Conservation (phyloP, 1,140 invertebrate species). For the Brachionus rotundiformis region DNA sequence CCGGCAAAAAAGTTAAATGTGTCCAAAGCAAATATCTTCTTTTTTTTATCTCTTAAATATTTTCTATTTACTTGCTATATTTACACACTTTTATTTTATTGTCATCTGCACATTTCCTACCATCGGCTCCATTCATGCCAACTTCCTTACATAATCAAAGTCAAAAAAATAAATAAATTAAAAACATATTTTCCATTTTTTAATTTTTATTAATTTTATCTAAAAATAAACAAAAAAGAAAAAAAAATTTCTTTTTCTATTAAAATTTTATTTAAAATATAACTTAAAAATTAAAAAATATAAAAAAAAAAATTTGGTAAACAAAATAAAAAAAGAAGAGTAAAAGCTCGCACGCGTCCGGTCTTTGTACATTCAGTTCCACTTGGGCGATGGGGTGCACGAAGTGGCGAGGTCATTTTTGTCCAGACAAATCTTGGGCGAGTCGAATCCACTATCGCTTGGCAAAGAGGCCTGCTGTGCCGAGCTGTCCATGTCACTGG, state of each 20-base stretch:
- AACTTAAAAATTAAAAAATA: not conserved
- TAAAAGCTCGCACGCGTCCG: not conserved
- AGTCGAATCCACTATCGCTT: slow-evolving; percentile 21
- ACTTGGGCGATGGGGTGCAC: slow-evolving; percentile 24
- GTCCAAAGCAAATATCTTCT: not conserved
- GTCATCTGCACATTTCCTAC: not conserved
- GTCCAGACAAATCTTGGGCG: slow-evolving; percentile 16
- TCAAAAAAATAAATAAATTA: no score
- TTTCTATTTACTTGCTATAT: not conserved
- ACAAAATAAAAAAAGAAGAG: not conserved
- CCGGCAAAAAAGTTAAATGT: not conserved
- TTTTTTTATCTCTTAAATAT: not conserved
- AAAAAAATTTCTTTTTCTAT: no score
- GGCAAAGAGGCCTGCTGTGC: not conserved
- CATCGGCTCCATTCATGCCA: not conserved
- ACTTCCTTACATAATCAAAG: slow-evolving; percentile 15
- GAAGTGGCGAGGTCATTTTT: not conserved
- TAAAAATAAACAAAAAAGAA: no score
- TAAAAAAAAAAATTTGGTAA: not conserved
- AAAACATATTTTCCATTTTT: no score
- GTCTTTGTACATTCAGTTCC: slow-evolving; percentile 6
- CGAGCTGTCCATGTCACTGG: not conserved
- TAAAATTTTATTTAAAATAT: slow-evolving; percentile 5
- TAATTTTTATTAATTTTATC: no score
- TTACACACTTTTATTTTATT: not conserved